Evolutionary conservation across 2,888 invertebrate genomes (phyloP), one percentile per base, ranked within the genome.

Genomic region (Ichneumon xanthorius): DNA sequence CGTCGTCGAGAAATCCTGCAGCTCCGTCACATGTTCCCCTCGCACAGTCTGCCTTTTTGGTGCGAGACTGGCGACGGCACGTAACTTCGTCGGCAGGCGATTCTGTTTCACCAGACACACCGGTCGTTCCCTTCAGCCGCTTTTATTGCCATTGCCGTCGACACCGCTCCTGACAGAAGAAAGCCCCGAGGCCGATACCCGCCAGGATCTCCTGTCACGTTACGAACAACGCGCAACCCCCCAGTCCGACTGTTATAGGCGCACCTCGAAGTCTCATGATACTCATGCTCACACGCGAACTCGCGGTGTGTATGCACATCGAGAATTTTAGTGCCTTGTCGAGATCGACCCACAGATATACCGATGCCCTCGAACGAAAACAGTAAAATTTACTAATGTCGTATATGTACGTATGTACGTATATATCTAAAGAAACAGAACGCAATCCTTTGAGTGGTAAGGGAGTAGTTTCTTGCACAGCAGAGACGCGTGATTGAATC

Each of bases 31-130:
- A 53, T 50, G 33, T 75, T 53, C 65, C 19, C 72, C 75, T 82
- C 70, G 75, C 78, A 75, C 45, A 55, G 68, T 71, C 65, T 50
- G 50, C 30, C 33, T 55, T 61, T 53, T 53, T 63, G 77, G 58
- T 82, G 85, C 71, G 83, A 84, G 85, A 79, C 55, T 67, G 78
- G 76, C 53, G 79, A 76, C 73, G 72, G 71, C 86, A 86, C 84
- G 86, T 86, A 83, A 86, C 83, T 80, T 61, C 9, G 73, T 79
- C 80, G 87, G 85, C 86, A 87, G 81, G 82, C 87, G 58, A 88
- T 88, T 58, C 68, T 37, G 58, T 14, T 19, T 22, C 16, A 75
- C 45, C 68, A 73, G 11, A 22, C 63, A 71, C 68, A 65, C 26
- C 58, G 65, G 82, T 85, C 71, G 63, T 80, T 76, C 67, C 80